Conservation (phyloP, 2,888 invertebrate genomes). For the Stenolophus ochropezus region DNA sequence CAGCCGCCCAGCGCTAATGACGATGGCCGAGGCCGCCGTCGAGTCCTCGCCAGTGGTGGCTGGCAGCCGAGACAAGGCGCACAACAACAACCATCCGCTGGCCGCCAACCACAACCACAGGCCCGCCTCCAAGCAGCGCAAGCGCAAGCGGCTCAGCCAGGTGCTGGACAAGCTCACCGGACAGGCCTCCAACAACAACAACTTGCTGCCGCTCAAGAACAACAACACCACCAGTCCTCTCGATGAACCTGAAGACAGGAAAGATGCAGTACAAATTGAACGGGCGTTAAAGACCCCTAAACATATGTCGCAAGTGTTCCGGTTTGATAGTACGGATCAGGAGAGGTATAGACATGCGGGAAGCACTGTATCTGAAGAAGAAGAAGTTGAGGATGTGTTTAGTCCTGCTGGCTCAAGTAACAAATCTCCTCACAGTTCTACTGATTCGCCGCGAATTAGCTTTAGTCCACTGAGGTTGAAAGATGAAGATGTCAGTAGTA, state of each 20-base stretch:
- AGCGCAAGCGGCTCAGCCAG: constrained; percentile 86
- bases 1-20: constrained; percentile 78
- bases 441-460: constrained; percentile 75
- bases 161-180: constrained; percentile 85
- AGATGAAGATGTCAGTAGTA: constrained; percentile 72
- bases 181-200: constrained; percentile 72
- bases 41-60: constrained; percentile 71
- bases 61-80: constrained; percentile 71
- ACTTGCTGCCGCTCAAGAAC: constrained; percentile 72
- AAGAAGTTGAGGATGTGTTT: constrained; percentile 78
- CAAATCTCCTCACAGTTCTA: constrained; percentile 76
- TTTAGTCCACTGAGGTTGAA: constrained; percentile 76
- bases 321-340: constrained; percentile 73
- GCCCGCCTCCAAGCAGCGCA: constrained; percentile 80
- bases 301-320: constrained; percentile 74
- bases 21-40: constrained; percentile 82
- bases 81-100: constrained; percentile 77
- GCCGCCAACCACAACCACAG: constrained; percentile 77
- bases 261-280: constrained; percentile 24
- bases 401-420: constrained; percentile 76
- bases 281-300: constrained; percentile 68
- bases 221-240: constrained; percentile 69
- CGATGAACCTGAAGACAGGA: constrained; percentile 60
- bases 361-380: constrained; percentile 70
- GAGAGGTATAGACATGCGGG: constrained; percentile 66